Conservation (phyloP, 1,140 invertebrate genomes). For the Mya arenaria region DNA sequence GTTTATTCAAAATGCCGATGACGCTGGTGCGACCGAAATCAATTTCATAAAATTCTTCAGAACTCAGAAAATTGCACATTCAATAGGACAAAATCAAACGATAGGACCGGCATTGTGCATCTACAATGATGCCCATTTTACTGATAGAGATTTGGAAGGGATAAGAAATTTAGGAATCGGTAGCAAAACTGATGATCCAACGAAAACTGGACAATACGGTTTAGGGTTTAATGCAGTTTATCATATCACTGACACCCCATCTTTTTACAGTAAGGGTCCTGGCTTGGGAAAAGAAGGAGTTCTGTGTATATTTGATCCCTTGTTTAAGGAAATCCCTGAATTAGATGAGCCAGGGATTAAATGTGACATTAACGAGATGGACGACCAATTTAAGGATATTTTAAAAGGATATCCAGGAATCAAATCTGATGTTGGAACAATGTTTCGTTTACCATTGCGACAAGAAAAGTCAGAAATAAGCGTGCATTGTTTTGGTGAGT, state of each 20-base stretch:
- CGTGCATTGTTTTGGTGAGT: slow-evolving; percentile 56
- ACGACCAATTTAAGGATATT: slow-evolving; percentile 61
- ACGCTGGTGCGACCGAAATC: slow-evolving; percentile 74
- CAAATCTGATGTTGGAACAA: slow-evolving; percentile 44
- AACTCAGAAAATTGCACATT: slow-evolving; percentile 49
- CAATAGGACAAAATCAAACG: slow-evolving; percentile 56
- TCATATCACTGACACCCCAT: slow-evolving; percentile 75
- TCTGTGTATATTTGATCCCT: slow-evolving; percentile 74
- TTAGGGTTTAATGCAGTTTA: slow-evolving; percentile 78
- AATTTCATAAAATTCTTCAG: slow-evolving; percentile 72
- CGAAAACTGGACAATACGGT: slow-evolving; percentile 73
- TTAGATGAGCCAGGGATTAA: slow-evolving; percentile 63
- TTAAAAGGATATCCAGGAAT: slow-evolving; percentile 58
- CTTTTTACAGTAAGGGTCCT: slow-evolving; percentile 68
- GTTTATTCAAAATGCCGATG: slow-evolving; percentile 81
- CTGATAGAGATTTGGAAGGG: slow-evolving; percentile 70
- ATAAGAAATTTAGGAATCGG: slow-evolving; percentile 73
- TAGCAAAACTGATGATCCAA: slow-evolving; percentile 63
- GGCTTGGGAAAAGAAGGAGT: slow-evolving; percentile 55
- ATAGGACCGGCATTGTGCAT: slow-evolving; percentile 75
- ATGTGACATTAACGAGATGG: slow-evolving; percentile 46
- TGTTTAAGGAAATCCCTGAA: slow-evolving; percentile 62
- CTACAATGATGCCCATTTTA: slow-evolving; percentile 74
- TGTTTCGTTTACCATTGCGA: slow-evolving; percentile 67
- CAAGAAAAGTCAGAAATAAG: slow-evolving; percentile 68